phyloP scores from a whole-genome alignment of 2,113 vertebrate species.

The Coreoperca whiteheadi region DNA sequence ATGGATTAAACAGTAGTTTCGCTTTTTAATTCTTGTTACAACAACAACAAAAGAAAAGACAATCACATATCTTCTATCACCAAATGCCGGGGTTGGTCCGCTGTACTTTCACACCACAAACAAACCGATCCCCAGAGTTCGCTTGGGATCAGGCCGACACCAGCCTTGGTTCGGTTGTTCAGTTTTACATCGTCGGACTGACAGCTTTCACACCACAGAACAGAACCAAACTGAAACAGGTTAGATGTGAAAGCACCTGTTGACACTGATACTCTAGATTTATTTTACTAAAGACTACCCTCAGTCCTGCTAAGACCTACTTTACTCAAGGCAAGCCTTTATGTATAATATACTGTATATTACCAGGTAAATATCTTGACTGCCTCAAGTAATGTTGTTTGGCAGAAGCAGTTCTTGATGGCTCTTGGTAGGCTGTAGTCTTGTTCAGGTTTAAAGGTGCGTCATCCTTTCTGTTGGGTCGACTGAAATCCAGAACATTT shows the following conservation, averaged over 20 bases:
- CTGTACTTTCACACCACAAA: too few relatives aligned
- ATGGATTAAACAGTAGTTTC: not conserved
- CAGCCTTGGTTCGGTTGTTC: too few relatives aligned
- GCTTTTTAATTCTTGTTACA: not conserved
- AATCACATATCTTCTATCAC: too few relatives aligned
- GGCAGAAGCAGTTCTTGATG: slow-evolving; percentile 84
- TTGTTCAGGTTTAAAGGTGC: slow-evolving; percentile 86
- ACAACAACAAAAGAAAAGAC: too few relatives aligned
- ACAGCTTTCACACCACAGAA: not conserved
- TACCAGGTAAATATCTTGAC: slow-evolving; percentile 94
- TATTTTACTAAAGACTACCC: not conserved
- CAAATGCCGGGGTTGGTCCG: too few relatives aligned
- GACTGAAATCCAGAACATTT: slow-evolving; percentile 91
- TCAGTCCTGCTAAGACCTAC: not conserved
- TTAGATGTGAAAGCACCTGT: not conserved
- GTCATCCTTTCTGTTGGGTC: slow-evolving; percentile 81
- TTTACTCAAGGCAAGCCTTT: not conserved
- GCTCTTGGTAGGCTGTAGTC: slow-evolving; percentile 84
- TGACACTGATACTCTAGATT: not conserved
- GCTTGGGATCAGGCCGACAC: too few relatives aligned
- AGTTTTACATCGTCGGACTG: not conserved
- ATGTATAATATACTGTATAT: slow-evolving; percentile 32
- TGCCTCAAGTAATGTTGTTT: slow-evolving; percentile 94
- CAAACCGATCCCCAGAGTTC: too few relatives aligned
- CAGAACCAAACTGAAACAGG: not conserved